A percentile compares a stretch with the other conserved stretches of the same genome.
These are phyloP conservation scores for Coilia nasus DNA, from an alignment of 2,797 vertebrate genomes.

Conservation along the genomic window DNA sequence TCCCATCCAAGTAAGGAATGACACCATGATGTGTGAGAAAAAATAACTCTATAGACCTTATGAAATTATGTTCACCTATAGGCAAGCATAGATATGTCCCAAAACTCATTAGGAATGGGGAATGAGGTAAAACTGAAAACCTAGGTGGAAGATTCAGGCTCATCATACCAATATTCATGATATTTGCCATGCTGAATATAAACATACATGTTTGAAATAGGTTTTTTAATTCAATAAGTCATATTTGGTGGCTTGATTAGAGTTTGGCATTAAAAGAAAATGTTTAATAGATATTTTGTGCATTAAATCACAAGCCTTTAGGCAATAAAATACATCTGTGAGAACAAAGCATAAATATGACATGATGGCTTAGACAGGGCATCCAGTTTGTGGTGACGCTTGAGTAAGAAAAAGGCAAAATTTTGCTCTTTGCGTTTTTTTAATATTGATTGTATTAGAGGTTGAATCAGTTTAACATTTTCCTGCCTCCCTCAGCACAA, in stretches of 20 bases:
- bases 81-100: no score
- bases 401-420: background rate
- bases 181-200: no score
- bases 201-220: background rate
- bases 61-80: no score
- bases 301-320: background rate
- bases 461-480: conserved; percentile 6
- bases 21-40: no score
- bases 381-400: background rate
- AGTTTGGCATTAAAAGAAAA: background rate
- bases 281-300: background rate
- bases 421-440: background rate
- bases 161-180: background rate
- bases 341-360: background rate
- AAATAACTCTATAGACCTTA: no score
- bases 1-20: background rate
- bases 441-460: background rate
- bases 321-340: background rate
- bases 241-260: background rate
- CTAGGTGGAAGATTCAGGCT: no score
- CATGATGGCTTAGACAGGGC: background rate
- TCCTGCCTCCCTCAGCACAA: background rate
- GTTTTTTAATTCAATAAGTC: background rate
- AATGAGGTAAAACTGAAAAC: no score
- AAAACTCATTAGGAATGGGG: no score